Conservation (phyloP, 2,797 vertebrate genomes). For the Cuculus canorus region DNA sequence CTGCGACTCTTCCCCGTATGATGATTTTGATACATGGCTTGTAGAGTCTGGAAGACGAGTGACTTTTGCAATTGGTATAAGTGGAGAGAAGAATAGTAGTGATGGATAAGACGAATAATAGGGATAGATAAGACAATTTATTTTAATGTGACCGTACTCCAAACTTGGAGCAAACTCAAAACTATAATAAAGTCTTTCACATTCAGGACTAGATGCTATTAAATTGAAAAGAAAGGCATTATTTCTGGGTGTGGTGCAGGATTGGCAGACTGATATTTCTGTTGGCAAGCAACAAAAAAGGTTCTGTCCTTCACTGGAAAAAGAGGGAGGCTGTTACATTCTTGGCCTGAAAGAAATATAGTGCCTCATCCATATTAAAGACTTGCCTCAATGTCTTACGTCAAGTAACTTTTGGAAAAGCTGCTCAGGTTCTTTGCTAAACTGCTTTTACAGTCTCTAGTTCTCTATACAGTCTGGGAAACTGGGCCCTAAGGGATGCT, state of each 20-base stretch:
- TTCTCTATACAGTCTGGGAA: not conserved
- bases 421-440: not conserved
- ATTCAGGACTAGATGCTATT: not conserved
- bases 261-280: not conserved
- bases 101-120: not conserved
- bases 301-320: not conserved
- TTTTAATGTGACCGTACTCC: not conserved
- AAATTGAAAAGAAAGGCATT: slow-evolving; percentile 4
- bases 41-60: not conserved
- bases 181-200: not conserved
- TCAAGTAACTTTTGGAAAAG: slow-evolving; percentile 1
- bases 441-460: not conserved
- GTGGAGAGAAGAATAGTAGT: not conserved
- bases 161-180: not conserved
- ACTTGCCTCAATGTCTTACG: not conserved
- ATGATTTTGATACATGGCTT: not conserved
- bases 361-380: not conserved
- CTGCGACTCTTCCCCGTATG: not conserved
- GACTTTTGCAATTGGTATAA: not conserved
- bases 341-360: not conserved
- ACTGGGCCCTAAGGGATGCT: not conserved
- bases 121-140: not conserved
- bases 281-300: not conserved
- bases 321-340: not conserved
- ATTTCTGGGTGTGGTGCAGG: not conserved